These are phyloP conservation scores for Carduelis carduelis DNA, from an alignment of 2,797 vertebrate genomes.

Conservation along the genomic window DNA sequence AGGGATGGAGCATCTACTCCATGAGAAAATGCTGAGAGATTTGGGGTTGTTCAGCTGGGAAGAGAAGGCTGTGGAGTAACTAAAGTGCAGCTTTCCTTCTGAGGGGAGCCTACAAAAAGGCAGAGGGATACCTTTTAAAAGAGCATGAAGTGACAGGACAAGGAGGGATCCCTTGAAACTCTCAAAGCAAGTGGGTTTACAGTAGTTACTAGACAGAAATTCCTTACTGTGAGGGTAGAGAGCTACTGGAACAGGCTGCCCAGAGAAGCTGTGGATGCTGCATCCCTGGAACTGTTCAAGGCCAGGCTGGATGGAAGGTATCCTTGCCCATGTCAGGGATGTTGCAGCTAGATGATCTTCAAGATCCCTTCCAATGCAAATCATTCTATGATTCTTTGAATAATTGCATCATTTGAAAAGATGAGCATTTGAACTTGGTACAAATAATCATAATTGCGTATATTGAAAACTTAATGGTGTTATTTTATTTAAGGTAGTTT, in stretches of 20 bases:
- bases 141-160: neutral
- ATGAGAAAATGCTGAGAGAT: neutral
- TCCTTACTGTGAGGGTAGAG: neutral
- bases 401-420: neutral
- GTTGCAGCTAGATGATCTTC: neutral
- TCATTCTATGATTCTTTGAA: neutral
- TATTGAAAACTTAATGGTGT: neutral
- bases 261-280: neutral
- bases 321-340: neutral
- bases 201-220: neutral
- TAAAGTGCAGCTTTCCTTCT: neutral
- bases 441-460: neutral
- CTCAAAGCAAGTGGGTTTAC: neutral
- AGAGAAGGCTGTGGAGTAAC: neutral
- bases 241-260: neutral
- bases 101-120: neutral
- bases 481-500: neutral
- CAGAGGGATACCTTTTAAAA: neutral
- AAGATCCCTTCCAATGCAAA: neutral
- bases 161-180: neutral
- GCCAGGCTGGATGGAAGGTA: neutral
- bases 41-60: neutral
- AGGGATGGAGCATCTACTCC: neutral
- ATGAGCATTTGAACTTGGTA: neutral
- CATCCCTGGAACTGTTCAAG: neutral